Conservation (phyloP, 1,140 invertebrate species). For the Plodia interpunctella region DNA sequence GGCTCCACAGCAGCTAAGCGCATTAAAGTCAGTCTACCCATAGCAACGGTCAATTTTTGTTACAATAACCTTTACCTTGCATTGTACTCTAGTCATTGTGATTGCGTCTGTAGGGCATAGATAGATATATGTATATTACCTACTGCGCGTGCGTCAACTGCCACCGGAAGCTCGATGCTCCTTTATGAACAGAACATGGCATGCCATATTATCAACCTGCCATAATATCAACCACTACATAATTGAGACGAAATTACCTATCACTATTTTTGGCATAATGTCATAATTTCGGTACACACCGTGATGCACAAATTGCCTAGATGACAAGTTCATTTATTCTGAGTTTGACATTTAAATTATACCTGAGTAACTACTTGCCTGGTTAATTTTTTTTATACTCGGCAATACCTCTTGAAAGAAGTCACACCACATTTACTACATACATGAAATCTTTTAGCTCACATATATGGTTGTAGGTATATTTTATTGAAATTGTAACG, state of each 20-base stretch:
- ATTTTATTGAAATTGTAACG: too few relatives aligned
- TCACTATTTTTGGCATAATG: neutral
- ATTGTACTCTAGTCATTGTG: conserved; percentile 38
- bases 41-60: conserved; percentile 35
- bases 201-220: neutral
- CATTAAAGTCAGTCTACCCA: conserved; percentile 26
- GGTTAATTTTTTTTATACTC: too few relatives aligned
- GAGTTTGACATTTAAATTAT: too few relatives aligned
- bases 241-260: neutral
- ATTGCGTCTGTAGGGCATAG: conserved; percentile 14
- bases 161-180: conserved; percentile 20
- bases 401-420: too few relatives aligned
- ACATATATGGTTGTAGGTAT: too few relatives aligned
- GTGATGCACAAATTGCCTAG: too few relatives aligned
- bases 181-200: conserved; percentile 19
- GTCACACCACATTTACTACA: too few relatives aligned
- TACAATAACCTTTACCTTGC: conserved; percentile 68
- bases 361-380: too few relatives aligned
- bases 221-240: conserved; percentile 4
- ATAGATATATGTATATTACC: too few relatives aligned
- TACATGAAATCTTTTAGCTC: too few relatives aligned
- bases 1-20: conserved; percentile 34
- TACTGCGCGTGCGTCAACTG: conserved; percentile 20
- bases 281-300: neutral
- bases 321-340: too few relatives aligned